phyloP scores from a whole-genome alignment of 1,140 invertebrate species.

The Drosophila neocordata region DNA sequence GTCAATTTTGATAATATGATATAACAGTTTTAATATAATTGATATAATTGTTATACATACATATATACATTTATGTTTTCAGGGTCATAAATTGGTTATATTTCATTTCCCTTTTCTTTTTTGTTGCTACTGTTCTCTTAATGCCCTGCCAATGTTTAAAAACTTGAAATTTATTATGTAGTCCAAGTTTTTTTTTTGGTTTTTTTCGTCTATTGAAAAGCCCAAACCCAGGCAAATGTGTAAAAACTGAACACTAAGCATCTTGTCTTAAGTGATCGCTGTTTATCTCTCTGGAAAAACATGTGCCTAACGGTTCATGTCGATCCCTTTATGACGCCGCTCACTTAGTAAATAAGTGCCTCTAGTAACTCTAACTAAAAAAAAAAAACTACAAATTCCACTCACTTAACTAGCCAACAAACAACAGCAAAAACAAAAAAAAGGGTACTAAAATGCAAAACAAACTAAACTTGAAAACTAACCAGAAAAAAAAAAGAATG shows the following conservation, averaged over 20 bases:
- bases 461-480: background rate
- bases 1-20: background rate
- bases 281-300: background rate
- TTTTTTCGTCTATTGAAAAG: no score
- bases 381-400: background rate
- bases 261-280: background rate
- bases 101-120: no score
- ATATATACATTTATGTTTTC: background rate
- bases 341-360: background rate
- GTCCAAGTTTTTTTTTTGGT: no score
- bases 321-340: background rate
- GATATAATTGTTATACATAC: no score
- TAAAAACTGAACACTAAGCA: background rate
- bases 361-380: background rate
- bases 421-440: background rate
- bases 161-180: no score
- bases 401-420: constrained; percentile 17
- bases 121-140: no score
- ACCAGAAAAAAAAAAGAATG: background rate
- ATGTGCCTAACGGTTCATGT: background rate
- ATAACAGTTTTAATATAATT: no score
- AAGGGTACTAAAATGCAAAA: background rate
- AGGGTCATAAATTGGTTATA: no score
- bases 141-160: no score
- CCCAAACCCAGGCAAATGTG: no score